phyloP scores from a whole-genome alignment of 2,888 invertebrate genomes.

The Scaptomyza tumidula region DNA sequence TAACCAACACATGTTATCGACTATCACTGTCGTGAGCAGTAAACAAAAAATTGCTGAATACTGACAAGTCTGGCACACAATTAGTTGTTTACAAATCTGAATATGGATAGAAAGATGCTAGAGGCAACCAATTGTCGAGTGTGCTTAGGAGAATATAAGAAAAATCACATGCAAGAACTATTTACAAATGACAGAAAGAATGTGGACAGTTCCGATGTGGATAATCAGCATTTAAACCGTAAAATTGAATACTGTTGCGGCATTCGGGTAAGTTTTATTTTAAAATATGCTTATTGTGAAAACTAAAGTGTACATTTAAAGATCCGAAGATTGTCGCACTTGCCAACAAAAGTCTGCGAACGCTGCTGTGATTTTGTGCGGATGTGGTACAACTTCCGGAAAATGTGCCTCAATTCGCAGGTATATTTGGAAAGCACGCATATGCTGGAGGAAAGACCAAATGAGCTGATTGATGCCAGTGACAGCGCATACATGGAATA shows the following conservation, averaged over 20 bases:
- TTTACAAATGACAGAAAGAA: neutral
- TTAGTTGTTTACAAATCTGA: neutral
- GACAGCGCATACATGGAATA: slow-evolving; percentile 58
- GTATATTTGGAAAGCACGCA: slow-evolving; percentile 70
- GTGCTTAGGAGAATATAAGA: slow-evolving; percentile 32
- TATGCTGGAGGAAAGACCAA: slow-evolving; percentile 27
- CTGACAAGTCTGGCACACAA: neutral
- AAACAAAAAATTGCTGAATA: slow-evolving; percentile 38
- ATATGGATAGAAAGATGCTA: slow-evolving; percentile 33
- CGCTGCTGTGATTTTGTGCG: slow-evolving; percentile 76
- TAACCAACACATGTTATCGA: slow-evolving; percentile 8
- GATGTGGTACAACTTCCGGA: slow-evolving; percentile 81
- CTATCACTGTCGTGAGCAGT: slow-evolving; percentile 30
- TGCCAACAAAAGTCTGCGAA: slow-evolving; percentile 75
- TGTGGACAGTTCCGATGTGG: slow-evolving; percentile 10
- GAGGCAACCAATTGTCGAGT: slow-evolving; percentile 32
- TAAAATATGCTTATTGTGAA: too few relatives aligned
- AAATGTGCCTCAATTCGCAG: slow-evolving; percentile 81
- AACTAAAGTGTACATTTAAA: neutral
- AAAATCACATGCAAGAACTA: slow-evolving; percentile 31
- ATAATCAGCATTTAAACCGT: slow-evolving; percentile 18
- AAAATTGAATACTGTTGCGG: slow-evolving; percentile 78
- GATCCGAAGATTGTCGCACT: slow-evolving; percentile 43
- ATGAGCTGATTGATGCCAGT: slow-evolving; percentile 39
- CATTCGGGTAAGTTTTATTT: slow-evolving; percentile 55